Evolutionary conservation across 2,113 vertebrate species (phyloP), one percentile per base, ranked within the genome.

Genomic region (Saimiri boliviensis): DNA sequence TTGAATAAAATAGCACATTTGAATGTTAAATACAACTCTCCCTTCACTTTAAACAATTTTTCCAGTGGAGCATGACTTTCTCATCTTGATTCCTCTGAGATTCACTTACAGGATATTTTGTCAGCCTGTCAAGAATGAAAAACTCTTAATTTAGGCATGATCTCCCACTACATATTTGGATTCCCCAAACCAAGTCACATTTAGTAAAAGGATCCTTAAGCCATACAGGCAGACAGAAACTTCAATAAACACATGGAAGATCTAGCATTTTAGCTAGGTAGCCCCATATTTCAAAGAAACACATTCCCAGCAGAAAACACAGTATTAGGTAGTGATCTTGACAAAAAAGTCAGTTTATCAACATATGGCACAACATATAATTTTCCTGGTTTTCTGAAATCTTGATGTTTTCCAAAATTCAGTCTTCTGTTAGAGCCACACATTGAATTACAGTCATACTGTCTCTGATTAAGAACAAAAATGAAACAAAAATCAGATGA

Each of bases 201-300:
- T 23, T 25, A 84, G 47, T 8, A 73, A 88, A 94, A 97, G 92
- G 89, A 83, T 97, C 83, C 93, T 96, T 97, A 95, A 97, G 83
- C 83, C 63, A 80, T 94, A 97, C 87, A 97, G 96, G 92, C 80
- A 97, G 95, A 94, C 12, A 94, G 91, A 96, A 98, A 95, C 93
- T 56, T 97, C 56, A 71, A 42, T 95, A 97, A 97, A 98, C 54
- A 95, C 96, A 63, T 30, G 83, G 82, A 92, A 91, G 85, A 93
- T 81, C 49, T 76, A 80, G 86, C 95, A 93, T 74, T 92, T 81
- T 52, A 97, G 71, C 52, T 71, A 71, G 91, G 77, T 86, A 93
- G 84, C 54, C 89, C 37, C 30, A 23, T 27, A 14, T 60, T 76
- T 79, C 56, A 49, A 94, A 94, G 82, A 93, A 52, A 54, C 5